Evolutionary conservation across 2,888 invertebrate genomes (phyloP), one percentile per base, ranked within the genome.

Genomic region (Tetrapedia diversipes): DNA sequence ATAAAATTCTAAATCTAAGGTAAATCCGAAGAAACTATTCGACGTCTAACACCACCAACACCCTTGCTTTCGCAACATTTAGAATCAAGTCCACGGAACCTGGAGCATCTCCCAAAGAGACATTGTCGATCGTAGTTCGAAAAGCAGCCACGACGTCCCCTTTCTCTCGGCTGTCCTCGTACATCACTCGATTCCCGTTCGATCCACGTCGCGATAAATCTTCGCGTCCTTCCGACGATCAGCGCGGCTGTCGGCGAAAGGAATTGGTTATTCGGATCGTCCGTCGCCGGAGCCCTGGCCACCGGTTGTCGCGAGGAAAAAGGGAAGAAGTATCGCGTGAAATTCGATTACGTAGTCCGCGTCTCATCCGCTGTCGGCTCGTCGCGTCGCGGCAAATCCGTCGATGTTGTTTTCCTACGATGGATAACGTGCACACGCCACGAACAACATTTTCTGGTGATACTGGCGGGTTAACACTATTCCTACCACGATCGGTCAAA

Each of bases 151-250:
- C 45, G 53, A 64, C 43, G 60, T 22, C 59, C 47, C 57, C 29
- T 66, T 66, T 66, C 66, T 59, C 34, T 61, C 34, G 61, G 14
- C 54, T 6, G 22, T 22, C 47, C 51, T 75, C 76, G 66, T 76
- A 76, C 61, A 67, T 77, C 76, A 75, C 77, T 63, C 76, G 76
- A 76, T 76, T 59, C 60, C 54, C 68, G 76, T 76, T 75, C 75
- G 75, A 75, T 75, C 67, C 76, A 39, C 76, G 76, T 76, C 76
- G 53, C 76, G 77, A 77, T 77, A 77, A 77, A 77, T 77, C 77
- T 69, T 64, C 77, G 57, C 51, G 77, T 76, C 76, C 76, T 68
- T 68, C 59, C 59, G 47, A 77, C 77, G 77, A 77, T 77, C 77
- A 77, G 68, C 77, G 37, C 37, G 41, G 77, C 76, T 77, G 77